Evolutionary conservation across 1,140 invertebrate species (phyloP).

Genomic region (Brachystomella parvula): DNA sequence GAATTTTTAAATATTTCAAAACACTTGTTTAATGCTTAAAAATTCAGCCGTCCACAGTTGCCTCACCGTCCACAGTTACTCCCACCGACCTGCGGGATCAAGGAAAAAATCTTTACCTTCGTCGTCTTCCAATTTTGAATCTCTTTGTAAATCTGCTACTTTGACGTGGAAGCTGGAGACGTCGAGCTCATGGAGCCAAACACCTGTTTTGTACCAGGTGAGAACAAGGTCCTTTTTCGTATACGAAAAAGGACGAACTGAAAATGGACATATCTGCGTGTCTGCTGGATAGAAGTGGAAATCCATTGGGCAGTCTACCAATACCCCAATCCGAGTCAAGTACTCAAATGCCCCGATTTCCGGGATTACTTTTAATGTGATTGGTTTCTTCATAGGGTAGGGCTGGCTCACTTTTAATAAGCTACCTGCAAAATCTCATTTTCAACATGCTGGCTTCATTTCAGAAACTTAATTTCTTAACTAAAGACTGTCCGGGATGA

Average conservation of each 20-base stretch:
- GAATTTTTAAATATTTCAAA: too few species aligned
- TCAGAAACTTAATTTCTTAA: too few species aligned
- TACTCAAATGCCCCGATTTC: slow-evolving; percentile 16
- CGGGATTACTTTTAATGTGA: slow-evolving; percentile 22
- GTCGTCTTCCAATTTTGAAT: neutral
- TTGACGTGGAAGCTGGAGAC: slow-evolving; percentile 10
- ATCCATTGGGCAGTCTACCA: slow-evolving; percentile 9
- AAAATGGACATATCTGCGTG: neutral
- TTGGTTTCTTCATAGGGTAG: slow-evolving; percentile 14
- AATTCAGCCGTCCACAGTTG: too few species aligned
- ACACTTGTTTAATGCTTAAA: too few species aligned
- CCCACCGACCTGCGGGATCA: too few species aligned
- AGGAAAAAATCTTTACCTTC: too few species aligned
- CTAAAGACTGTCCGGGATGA: too few species aligned
- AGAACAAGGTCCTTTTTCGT: slow-evolving; percentile 1
- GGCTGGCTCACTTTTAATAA: slow-evolving; percentile 18
- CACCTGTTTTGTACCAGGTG: slow-evolving; percentile 5
- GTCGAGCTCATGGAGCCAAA: slow-evolving; percentile 1
- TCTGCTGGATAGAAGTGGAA: slow-evolving; percentile 8
- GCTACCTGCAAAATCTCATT: too few species aligned
- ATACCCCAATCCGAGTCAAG: neutral
- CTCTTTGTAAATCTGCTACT: neutral
- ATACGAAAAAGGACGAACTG: neutral
- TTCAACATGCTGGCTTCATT: too few species aligned
- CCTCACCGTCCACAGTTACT: too few species aligned